Percentiles rank a stretch among this genome's conserved stretches.
phyloP scores from a whole-genome alignment of 1,140 invertebrate species.

The Maniola jurtina region DNA sequence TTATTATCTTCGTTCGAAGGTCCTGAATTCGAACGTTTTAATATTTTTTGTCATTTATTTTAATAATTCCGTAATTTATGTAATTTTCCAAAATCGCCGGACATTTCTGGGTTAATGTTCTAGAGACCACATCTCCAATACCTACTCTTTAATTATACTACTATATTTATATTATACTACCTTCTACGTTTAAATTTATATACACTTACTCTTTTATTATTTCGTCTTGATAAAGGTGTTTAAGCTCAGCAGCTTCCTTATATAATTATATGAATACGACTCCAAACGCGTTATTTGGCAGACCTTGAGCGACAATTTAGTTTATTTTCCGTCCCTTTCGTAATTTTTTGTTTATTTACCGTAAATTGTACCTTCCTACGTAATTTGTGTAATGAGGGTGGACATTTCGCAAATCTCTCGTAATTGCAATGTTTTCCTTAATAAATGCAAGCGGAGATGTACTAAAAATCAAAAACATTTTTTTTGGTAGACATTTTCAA shows the following conservation, averaged over 20 bases:
- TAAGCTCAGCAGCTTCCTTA: not conserved
- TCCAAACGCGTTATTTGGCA: not conserved
- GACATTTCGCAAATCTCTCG: conserved; percentile 16
- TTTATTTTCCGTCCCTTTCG: conserved; percentile 4
- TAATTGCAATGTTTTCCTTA: conserved; percentile 16
- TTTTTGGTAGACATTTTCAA: not conserved
- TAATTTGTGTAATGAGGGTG: conserved; percentile 25
- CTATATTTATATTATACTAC: no score
- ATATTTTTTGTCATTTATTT: no score
- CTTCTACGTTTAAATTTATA: no score
- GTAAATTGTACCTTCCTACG: conserved; percentile 5
- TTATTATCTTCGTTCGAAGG: no score
- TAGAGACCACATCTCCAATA: no score
- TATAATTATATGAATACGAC: not conserved
- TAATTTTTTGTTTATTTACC: conserved; percentile 18
- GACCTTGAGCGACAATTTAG: conserved; percentile 6
- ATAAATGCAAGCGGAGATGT: conserved; percentile 15
- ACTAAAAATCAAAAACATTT: conserved; percentile 14
- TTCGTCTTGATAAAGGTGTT: not conserved
- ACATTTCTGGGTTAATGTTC: no score
- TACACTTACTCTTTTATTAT: no score
- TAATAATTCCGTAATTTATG: no score
- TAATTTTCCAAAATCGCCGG: no score
- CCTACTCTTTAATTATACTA: no score
- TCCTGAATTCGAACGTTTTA: no score